Evolutionary conservation across 2,113 vertebrate genomes (phyloP), one percentile per base, ranked within the genome.

Genomic region (Dendrocopos noguchii): DNA sequence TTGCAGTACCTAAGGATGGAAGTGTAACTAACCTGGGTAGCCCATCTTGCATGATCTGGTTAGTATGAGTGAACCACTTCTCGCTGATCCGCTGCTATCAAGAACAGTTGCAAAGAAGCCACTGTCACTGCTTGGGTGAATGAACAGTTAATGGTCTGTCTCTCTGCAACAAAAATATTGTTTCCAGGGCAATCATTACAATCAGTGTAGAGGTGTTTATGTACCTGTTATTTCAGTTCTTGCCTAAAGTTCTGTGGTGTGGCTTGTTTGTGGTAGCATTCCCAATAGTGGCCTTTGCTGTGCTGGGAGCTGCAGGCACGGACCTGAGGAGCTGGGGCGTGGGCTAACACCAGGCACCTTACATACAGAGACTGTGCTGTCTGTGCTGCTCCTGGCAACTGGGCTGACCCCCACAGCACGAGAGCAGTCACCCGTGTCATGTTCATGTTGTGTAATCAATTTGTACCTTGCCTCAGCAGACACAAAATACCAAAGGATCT

Each of bases 21-120:
- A 13, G 15, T 42, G 77, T 59, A 50, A 64, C n/a, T 28, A 2
- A 53, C 7, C 25, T 31, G 22, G 14, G 27, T 6, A 64, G 29
- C 33, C n/a, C 18, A 7, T 72, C 67, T 46, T 31, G 20, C 31
- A 4, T 24, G 24, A 7, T 57, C 11, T 0, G 0, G 11, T 63
- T 31, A 63, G 42, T 46, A n/a, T 6, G 63, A 47, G 28, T 29
- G 25, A 88, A 59, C 17, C 5, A 11, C 13, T 14, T 55, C 31
- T 33, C 28, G 31, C 19, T 25, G 53, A 77, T 39, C 34, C 57
- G 21, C 55, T 44, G 10, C 56, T 52, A 74, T 65, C 39, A 42
- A 60, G 29, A 52, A 29, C 11, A 29, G 59, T 61, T 78, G 42
- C 20, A 64, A 46, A 78, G 61, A 74, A 74, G 42, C n/a, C 50